Conservation (phyloP, 2,113 vertebrate genomes). For the Podarcis muralis region DNA sequence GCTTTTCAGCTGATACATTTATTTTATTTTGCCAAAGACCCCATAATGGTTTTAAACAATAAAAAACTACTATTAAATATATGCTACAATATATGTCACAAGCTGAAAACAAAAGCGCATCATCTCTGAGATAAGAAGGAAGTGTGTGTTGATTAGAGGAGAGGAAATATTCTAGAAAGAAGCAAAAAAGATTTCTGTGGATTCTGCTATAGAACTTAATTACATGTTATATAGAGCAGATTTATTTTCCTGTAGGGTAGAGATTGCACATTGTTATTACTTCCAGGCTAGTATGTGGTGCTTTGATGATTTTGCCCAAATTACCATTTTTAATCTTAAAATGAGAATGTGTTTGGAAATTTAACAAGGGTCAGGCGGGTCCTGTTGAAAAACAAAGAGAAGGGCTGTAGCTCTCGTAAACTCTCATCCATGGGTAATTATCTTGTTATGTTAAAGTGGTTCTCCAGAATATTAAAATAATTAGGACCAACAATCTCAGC, state of each 20-base stretch:
- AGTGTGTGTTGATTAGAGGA: background rate
- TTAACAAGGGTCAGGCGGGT: constrained; percentile 55
- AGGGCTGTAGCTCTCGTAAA: constrained; percentile 61
- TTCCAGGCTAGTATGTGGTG: constrained; percentile 57
- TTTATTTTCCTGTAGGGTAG: constrained; percentile 52
- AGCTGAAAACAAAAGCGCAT: no score
- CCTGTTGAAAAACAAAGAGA: constrained; percentile 59
- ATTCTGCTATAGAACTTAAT: constrained; percentile 59
- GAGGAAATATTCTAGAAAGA: background rate
- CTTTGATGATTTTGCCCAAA: constrained; percentile 70
- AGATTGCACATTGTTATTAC: constrained; percentile 58
- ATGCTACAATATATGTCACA: no score
- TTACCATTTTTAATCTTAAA: constrained; percentile 69
- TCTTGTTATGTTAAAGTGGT: constrained; percentile 72
- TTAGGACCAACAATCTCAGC: constrained; percentile 72
- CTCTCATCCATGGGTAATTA: constrained; percentile 68
- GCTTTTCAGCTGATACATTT: background rate
- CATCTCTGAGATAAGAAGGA: background rate
- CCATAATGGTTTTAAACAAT: background rate
- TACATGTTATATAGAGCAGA: constrained; percentile 40
- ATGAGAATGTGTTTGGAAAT: constrained; percentile 66
- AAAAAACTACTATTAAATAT: background rate
- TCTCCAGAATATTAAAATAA: constrained; percentile 79
- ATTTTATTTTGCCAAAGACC: background rate
- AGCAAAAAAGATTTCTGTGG: constrained; percentile 23